These are phyloP conservation scores for Xylota segnis DNA, from an alignment of 2,888 invertebrate species.

Conservation along the genomic window DNA sequence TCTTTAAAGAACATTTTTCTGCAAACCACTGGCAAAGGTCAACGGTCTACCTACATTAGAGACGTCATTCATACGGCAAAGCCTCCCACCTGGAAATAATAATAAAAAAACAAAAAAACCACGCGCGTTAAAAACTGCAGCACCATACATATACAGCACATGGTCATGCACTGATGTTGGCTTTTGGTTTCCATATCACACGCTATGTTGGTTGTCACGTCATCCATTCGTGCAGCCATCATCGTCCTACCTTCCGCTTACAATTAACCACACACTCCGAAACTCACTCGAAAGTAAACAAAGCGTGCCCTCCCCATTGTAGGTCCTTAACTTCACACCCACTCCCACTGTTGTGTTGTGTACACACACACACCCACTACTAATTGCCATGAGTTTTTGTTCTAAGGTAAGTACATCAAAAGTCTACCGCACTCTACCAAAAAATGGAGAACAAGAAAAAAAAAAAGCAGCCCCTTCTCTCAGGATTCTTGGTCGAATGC, in stretches of 20 bases:
- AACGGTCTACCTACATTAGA: constrained; percentile 47
- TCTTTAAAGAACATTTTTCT: background rate
- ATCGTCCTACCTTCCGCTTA: constrained; percentile 10
- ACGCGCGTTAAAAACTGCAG: constrained; percentile 13
- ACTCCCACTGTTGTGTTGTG: background rate
- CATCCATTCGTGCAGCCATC: constrained; percentile 53
- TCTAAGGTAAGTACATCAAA: constrained; percentile 41
- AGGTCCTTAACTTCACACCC: constrained; percentile 25
- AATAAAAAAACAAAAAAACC: too few relatives aligned
- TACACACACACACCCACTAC: constrained; percentile 27
- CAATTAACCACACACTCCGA: constrained; percentile 53
- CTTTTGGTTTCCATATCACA: constrained; percentile 42
- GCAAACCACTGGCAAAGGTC: constrained; percentile 28
- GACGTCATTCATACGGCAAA: constrained; percentile 27
- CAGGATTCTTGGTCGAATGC: constrained; percentile 55
- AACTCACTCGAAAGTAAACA: constrained; percentile 64
- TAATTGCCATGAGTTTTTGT: constrained; percentile 63
- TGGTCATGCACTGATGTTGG: constrained; percentile 40
- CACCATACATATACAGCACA: background rate
- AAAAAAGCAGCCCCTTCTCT: background rate
- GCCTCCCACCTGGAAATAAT: constrained; percentile 9
- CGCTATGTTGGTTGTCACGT: constrained; percentile 63
- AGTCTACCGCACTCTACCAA: constrained; percentile 24
- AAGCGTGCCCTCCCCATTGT: constrained; percentile 30
- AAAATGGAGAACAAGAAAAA: constrained; percentile 30